A percentile compares a stretch with the other conserved stretches of the same genome.
These are phyloP conservation scores for Mastomys coucha DNA, from an alignment of 2,113 vertebrate species.

Conservation along the genomic window DNA sequence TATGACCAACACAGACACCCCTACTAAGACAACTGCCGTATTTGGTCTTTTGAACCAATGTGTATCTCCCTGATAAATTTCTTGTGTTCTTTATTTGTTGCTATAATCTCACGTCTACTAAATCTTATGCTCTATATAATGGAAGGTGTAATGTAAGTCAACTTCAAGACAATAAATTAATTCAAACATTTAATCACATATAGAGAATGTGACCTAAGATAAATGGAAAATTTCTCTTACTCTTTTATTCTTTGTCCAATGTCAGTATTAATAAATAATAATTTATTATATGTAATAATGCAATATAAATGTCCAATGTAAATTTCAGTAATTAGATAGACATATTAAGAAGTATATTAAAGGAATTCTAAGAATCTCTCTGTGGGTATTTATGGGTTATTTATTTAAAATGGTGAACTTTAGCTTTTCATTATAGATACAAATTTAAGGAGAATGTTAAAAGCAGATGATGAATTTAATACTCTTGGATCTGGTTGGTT, in stretches of 20 bases:
- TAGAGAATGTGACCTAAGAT: background rate
- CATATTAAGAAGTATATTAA: background rate
- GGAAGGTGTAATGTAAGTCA: background rate
- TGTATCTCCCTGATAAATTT: background rate
- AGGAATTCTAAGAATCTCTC: background rate
- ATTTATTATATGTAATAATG: background rate
- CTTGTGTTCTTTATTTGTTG: conserved; percentile 7
- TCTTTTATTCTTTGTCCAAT: background rate
- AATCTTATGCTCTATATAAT: background rate
- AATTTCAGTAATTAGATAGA: background rate
- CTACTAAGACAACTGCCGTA: background rate
- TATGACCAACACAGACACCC: background rate
- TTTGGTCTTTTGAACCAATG: background rate
- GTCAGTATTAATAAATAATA: conserved; percentile 21
- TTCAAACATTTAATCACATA: background rate
- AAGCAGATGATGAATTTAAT: background rate
- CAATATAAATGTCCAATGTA: background rate
- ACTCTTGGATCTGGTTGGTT: background rate
- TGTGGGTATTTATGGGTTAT: background rate
- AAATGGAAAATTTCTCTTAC: background rate
- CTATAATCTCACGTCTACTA: background rate
- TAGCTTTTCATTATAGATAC: background rate
- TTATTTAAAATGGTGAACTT: conserved; percentile 34
- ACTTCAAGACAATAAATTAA: background rate
- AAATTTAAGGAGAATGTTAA: conserved; percentile 2